phyloP scores from a whole-genome alignment of 2,113 vertebrate genomes.

The Tyto alba region DNA sequence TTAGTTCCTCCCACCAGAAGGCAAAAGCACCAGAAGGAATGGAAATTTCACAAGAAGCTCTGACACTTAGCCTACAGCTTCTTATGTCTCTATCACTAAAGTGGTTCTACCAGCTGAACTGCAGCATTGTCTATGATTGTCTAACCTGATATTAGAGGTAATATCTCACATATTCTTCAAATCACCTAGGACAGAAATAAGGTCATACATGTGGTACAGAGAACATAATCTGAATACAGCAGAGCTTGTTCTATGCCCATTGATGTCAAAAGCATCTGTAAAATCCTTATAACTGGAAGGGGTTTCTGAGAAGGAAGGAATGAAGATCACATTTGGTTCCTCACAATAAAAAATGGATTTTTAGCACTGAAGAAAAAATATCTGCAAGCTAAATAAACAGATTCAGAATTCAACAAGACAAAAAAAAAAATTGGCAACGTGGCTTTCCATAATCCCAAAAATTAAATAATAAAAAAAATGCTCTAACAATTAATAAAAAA shows the following conservation, averaged over 20 bases:
- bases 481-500: background rate
- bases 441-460: background rate
- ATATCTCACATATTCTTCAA: background rate
- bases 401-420: background rate
- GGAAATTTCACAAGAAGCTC: background rate
- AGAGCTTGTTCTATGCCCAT: background rate
- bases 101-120: background rate
- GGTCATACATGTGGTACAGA: background rate
- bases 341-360: background rate
- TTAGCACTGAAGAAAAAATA: background rate
- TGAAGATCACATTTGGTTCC: background rate
- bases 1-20: background rate
- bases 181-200: background rate
- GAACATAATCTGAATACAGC: background rate
- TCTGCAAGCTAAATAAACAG: background rate
- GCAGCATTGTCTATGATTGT: background rate
- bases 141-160: background rate
- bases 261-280: background rate
- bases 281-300: background rate
- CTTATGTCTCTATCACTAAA: background rate
- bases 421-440: background rate
- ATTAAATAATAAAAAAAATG: background rate
- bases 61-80: background rate
- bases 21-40: background rate
- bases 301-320: background rate